Evolutionary conservation across 1,140 invertebrate genomes (phyloP), one percentile per base, ranked within the genome.

Genomic region (Bombus pyrosoma): DNA sequence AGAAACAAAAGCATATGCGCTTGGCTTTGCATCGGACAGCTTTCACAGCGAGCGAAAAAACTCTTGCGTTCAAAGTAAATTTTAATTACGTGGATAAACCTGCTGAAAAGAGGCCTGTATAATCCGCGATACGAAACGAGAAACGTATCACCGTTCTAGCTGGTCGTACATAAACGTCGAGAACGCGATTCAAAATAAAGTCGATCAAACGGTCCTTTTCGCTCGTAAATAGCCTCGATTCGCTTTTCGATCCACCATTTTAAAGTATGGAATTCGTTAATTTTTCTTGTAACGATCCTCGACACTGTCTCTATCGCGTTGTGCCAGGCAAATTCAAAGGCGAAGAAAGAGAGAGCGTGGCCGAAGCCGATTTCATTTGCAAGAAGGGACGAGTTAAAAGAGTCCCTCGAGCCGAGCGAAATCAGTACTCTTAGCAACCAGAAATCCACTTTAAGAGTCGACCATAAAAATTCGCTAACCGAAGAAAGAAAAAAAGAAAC

Each of bases 1-100:
- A 57, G 68, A 47, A 72, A 79, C 39, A n/a, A 66, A 69, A 22
- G 22, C 4, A 43, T 34, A 69, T 12, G 13, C 18, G 66, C 66
- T 68, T 10, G 22, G 18, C n/a, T 57, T n/a, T 73, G 80, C 12
- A 22, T 28, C 80, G 47, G 53, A 73, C 69, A 81, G 47, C 53
- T 81, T 18, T 43, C 53, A 43, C 28, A 18, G 34, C 39, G 18
- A n/a, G 37, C 28, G 53, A 53, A 75, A 75, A 62, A 74, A 62
- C 28, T 39, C 32, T 64, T 41, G 73, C 15, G n/a, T 75, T 37
- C 72, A n/a, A 83, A 83, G 74, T 47, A 66, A 43, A 74, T 83
- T 66, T 75, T 76, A 83, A 76, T 76, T 83, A 34, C n/a, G 13
- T 9, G 71, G 32, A 34, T 47, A 41, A 66, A 66, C 15, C 22